phyloP scores from a whole-genome alignment of 1,140 invertebrate species.

The Hestina assimilis region DNA sequence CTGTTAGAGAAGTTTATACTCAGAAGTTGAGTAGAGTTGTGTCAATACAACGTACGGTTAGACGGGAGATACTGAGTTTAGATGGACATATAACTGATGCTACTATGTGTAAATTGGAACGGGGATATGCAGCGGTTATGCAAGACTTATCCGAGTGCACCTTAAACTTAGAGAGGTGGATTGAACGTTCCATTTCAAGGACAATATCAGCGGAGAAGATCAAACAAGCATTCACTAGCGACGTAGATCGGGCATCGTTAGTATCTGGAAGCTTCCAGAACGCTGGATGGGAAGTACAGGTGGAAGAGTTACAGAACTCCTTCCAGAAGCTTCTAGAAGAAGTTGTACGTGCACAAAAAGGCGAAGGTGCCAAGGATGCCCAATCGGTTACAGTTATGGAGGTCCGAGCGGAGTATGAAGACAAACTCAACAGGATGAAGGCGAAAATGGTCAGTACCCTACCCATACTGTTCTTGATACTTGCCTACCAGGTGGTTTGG shows the following conservation, averaged over 20 bases:
- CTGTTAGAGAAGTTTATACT: conserved; percentile 58
- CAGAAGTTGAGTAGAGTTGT: conserved; percentile 59
- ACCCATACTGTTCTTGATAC: conserved; percentile 68
- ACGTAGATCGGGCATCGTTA: conserved; percentile 45
- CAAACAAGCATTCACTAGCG: conserved; percentile 57
- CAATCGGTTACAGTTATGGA: conserved; percentile 70
- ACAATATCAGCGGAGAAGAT: conserved; percentile 59
- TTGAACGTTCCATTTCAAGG: conserved; percentile 48
- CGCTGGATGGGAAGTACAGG: conserved; percentile 52
- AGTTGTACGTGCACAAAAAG: conserved; percentile 47
- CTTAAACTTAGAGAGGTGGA: conserved; percentile 61
- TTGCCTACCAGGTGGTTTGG: conserved; percentile 70
- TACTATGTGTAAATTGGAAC: conserved; percentile 54
- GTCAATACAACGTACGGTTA: conserved; percentile 57
- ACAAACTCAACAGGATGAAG: conserved; percentile 84
- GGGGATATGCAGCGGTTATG: conserved; percentile 55
- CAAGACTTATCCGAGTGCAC: conserved; percentile 61
- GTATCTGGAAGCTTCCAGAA: conserved; percentile 51
- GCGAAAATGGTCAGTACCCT: conserved; percentile 82
- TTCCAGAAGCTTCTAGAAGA: conserved; percentile 66
- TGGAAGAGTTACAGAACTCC: conserved; percentile 55
- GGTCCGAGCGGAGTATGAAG: conserved; percentile 81
- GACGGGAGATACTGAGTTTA: conserved; percentile 56
- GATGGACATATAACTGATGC: conserved; percentile 50
- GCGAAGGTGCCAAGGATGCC: conserved; percentile 42